phyloP scores from a whole-genome alignment of 2,797 vertebrate species.

The Petrocephalus sullivani region DNA sequence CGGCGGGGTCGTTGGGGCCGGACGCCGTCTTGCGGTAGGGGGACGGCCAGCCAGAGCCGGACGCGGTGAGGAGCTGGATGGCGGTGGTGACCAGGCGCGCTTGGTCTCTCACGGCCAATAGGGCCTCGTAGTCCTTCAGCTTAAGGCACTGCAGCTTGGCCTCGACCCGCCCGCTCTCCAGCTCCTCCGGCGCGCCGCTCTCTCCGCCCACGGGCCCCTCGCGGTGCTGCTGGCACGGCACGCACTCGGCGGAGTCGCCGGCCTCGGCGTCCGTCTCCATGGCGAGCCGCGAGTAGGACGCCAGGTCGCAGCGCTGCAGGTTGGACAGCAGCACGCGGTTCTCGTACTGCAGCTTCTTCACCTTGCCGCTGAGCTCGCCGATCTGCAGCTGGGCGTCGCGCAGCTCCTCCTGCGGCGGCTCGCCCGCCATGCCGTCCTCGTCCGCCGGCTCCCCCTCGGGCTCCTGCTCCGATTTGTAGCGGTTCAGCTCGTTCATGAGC shows the following conservation, averaged over 20 bases:
- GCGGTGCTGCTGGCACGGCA: slow-evolving; percentile 67
- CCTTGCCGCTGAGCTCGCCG: slow-evolving; percentile 83
- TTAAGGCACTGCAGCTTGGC: slow-evolving; percentile 58
- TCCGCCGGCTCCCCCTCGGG: slow-evolving; percentile 51
- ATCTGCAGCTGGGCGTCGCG: slow-evolving; percentile 82
- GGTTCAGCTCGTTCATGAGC: slow-evolving; percentile 87
- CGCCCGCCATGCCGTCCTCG: slow-evolving; percentile 63
- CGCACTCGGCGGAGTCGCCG: slow-evolving; percentile 83
- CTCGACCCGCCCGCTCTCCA: slow-evolving; percentile 44
- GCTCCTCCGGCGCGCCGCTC: slow-evolving; percentile 53
- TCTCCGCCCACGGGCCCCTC: slow-evolving; percentile 63
- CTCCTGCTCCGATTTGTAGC: slow-evolving; percentile 85
- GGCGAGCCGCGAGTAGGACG: slow-evolving; percentile 76
- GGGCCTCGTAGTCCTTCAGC: slow-evolving; percentile 73
- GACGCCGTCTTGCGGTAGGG: slow-evolving; percentile 70
- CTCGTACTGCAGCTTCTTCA: slow-evolving; percentile 97
- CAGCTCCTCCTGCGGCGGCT: slow-evolving; percentile 75
- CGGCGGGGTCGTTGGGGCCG: slow-evolving; percentile 63
- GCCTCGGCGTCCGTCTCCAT: slow-evolving; percentile 88
- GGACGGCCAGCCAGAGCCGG: slow-evolving; percentile 77
- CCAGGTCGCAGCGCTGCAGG: slow-evolving; percentile 89
- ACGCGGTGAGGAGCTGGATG: slow-evolving; percentile 81
- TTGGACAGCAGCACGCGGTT: slow-evolving; percentile 93
- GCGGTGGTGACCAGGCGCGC: slow-evolving; percentile 81
- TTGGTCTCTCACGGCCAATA: slow-evolving; percentile 83